Conservation (phyloP, 2,888 invertebrate genomes). For the Drosophila nigricruria region DNA sequence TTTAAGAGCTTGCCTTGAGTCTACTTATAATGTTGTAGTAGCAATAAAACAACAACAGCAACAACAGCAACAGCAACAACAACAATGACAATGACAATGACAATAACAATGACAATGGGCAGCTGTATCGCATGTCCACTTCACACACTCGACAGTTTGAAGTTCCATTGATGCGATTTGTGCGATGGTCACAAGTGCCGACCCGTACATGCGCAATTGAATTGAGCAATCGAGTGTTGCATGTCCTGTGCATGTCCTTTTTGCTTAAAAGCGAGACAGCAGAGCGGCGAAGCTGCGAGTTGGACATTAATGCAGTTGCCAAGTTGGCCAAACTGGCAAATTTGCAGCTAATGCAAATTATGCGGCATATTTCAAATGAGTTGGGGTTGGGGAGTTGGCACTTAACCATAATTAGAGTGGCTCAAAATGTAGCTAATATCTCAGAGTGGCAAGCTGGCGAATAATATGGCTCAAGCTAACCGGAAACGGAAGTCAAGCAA, state of each 20-base stretch:
- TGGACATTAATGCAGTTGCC: constrained; percentile 16
- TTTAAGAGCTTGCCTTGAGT: constrained; percentile 8
- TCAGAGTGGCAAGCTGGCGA: constrained; percentile 49
- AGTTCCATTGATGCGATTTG: constrained; percentile 43
- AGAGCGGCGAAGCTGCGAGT: background rate
- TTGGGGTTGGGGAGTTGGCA: constrained; percentile 15
- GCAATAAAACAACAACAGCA: constrained; percentile 13
- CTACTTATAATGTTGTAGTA: constrained; percentile 7
- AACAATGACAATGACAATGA: background rate
- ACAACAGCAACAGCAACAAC: constrained; percentile 1
- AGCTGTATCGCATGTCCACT: constrained; percentile 32
- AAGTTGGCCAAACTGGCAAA: constrained; percentile 40
- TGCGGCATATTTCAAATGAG: constrained; percentile 47
- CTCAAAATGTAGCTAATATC: constrained; percentile 59
- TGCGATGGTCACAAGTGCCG: constrained; percentile 30
- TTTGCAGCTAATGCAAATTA: constrained; percentile 63
- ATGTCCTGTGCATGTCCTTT: constrained; percentile 31
- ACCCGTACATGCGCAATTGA: constrained; percentile 19
- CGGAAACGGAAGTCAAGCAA: constrained; percentile 75
- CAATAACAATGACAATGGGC: constrained; percentile 22
- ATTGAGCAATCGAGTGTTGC: constrained; percentile 41
- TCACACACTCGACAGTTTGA: constrained; percentile 37
- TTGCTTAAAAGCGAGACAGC: background rate
- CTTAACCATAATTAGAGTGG: constrained; percentile 67
- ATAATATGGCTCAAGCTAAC: constrained; percentile 56